A percentile compares a stretch with the other conserved stretches of the same genome.
phyloP scores from a whole-genome alignment of 2,113 vertebrate species.

The Neopipo cinnamomea region DNA sequence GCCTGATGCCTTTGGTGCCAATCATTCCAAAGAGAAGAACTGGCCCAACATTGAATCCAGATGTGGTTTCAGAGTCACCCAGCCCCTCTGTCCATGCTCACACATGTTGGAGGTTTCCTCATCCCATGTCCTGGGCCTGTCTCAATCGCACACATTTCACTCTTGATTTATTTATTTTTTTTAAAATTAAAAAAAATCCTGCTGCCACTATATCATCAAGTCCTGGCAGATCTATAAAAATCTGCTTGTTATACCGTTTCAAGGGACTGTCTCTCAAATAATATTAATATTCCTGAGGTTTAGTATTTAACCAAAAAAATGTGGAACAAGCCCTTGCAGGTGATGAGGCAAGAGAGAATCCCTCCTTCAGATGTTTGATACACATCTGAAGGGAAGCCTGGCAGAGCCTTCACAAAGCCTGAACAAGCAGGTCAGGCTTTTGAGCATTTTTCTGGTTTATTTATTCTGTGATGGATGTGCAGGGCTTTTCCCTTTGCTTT shows the following conservation, averaged over 20 bases:
- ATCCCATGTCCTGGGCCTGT: not conserved
- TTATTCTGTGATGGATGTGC: not conserved
- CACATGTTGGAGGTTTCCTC: not conserved
- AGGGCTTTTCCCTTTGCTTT: not conserved
- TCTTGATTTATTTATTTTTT: constrained; percentile 23
- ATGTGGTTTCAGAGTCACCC: not conserved
- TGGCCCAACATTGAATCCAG: constrained; percentile 44
- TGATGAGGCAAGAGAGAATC: not conserved
- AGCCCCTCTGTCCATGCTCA: not conserved
- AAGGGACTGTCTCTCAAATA: not conserved
- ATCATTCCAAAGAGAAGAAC: not conserved
- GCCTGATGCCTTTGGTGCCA: not conserved
- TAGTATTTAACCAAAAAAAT: not conserved
- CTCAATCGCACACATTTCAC: not conserved
- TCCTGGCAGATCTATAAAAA: constrained; percentile 1
- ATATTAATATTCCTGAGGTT: constrained; percentile 7
- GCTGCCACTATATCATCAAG: not conserved
- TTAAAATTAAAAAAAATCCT: not conserved
- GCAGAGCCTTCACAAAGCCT: not conserved
- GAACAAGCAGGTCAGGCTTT: not conserved
- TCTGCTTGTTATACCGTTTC: not conserved
- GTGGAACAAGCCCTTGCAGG: not conserved
- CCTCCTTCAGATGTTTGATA: not conserved
- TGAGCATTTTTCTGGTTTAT: not conserved
- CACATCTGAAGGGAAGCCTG: not conserved